These are phyloP conservation scores for Phrynocephalus versicolor DNA, from an alignment of 2,113 vertebrate genomes.

Conservation along the genomic window DNA sequence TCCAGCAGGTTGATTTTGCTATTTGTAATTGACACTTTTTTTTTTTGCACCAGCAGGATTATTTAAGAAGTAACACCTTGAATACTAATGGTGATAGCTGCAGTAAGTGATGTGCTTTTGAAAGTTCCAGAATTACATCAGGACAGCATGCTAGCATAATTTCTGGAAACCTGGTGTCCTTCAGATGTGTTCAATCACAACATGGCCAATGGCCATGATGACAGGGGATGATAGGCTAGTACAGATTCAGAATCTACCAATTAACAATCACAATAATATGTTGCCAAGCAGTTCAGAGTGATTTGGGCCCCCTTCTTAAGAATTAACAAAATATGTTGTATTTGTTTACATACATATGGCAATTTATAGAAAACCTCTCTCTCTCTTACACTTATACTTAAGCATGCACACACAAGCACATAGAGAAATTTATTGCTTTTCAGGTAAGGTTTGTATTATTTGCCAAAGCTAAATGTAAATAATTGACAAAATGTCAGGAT, in stretches of 20 bases:
- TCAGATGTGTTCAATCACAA: not conserved
- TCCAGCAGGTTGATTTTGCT: slow-evolving; percentile 21
- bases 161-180: not conserved
- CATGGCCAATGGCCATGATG: not conserved
- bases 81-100: slow-evolving; percentile 29
- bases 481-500: too few species aligned
- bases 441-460: too few species aligned
- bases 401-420: too few species aligned
- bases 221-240: not conserved
- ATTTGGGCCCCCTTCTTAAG: too few species aligned
- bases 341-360: not conserved
- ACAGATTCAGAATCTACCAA: not conserved
- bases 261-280: not conserved
- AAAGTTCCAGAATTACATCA: not conserved
- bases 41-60: slow-evolving; percentile 14
- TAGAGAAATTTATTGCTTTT: too few species aligned
- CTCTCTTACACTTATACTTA: too few species aligned
- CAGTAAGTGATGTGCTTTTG: not conserved
- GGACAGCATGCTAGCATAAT: not conserved
- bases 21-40: slow-evolving; percentile 23
- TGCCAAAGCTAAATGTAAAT: too few species aligned
- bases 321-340: not conserved
- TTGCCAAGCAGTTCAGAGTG: not conserved
- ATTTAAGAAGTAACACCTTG: slow-evolving; percentile 20
- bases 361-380: not conserved